A percentile compares a stretch with the other conserved stretches of the same genome.
Evolutionary conservation across 1,140 invertebrate species (phyloP).

Genomic region (Drosophila repletoides): DNA sequence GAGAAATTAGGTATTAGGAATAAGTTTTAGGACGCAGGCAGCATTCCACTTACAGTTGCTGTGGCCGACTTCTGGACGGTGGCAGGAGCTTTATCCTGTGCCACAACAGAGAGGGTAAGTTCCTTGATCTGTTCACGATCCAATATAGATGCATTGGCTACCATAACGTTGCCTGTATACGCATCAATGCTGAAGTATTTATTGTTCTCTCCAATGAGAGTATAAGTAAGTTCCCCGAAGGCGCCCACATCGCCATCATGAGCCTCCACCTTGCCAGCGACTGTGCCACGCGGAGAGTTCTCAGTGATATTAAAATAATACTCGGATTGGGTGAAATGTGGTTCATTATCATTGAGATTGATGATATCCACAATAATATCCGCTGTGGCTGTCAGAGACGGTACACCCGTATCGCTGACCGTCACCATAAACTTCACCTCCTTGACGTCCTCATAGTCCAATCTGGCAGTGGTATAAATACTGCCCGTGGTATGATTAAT

Average conservation of each 20-base stretch:
- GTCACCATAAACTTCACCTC: slow-evolving; percentile 90
- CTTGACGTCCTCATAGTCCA: slow-evolving; percentile 92
- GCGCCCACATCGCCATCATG: slow-evolving; percentile 89
- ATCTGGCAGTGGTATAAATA: slow-evolving; percentile 89
- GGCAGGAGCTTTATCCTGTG: slow-evolving; percentile 89
- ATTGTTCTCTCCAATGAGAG: slow-evolving; percentile 87
- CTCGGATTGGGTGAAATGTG: slow-evolving; percentile 87
- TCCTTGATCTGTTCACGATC: slow-evolving; percentile 90
- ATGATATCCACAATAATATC: slow-evolving; percentile 89
- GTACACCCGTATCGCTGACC: slow-evolving; percentile 91
- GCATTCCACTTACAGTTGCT: slow-evolving; percentile 85
- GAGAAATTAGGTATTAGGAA: not conserved
- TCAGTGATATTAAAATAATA: slow-evolving; percentile 90
- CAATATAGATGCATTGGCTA: slow-evolving; percentile 88
- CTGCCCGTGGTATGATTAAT: slow-evolving; percentile 91
- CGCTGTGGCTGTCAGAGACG: slow-evolving; percentile 89
- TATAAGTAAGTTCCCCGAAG: slow-evolving; percentile 90
- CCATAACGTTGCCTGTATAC: slow-evolving; percentile 90
- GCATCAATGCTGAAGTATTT: slow-evolving; percentile 88
- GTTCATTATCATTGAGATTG: slow-evolving; percentile 94
- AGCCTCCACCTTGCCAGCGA: slow-evolving; percentile 88
- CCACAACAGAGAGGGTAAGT: slow-evolving; percentile 90
- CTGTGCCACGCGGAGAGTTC: slow-evolving; percentile 88
- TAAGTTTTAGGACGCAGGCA: not conserved
- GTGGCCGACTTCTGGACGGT: slow-evolving; percentile 87